Conservation (phyloP, 2,888 invertebrate species). For the Hemithea aestivaria region DNA sequence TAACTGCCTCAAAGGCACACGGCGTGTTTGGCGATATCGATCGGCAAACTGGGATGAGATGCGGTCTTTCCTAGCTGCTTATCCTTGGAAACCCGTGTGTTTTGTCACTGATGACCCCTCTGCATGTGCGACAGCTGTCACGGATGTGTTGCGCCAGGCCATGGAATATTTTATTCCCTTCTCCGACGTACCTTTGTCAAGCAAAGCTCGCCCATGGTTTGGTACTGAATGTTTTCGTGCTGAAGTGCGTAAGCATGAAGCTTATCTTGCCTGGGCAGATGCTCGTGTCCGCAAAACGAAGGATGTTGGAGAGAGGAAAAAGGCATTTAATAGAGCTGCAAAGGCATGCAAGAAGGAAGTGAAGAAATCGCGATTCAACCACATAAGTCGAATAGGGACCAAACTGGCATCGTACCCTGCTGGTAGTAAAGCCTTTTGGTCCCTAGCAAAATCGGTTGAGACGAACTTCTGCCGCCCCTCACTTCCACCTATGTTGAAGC, state of each 20-base stretch:
- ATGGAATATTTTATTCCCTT: neutral
- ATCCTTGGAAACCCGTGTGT: slow-evolving; percentile 8
- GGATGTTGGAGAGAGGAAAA: neutral
- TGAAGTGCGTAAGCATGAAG: neutral
- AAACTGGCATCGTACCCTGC: no score
- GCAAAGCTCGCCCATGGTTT: slow-evolving; percentile 3
- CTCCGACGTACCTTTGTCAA: neutral
- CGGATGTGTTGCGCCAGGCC: neutral
- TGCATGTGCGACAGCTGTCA: neutral
- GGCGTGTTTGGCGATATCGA: slow-evolving; percentile 20
- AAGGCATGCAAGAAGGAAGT: neutral
- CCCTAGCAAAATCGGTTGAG: no score
- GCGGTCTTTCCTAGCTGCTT: slow-evolving; percentile 22
- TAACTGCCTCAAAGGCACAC: slow-evolving; percentile 6
- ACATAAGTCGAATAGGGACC: no score
- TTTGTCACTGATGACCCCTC: neutral
- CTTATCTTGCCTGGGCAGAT: neutral
- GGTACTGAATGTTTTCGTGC: neutral
- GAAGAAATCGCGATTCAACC: neutral
- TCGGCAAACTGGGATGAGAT: slow-evolving; percentile 19
- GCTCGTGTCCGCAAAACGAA: neutral
- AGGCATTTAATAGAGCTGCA: neutral
- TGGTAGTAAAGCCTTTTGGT: no score
- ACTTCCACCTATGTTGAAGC: no score
- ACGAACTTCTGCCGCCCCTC: no score